phyloP scores from a whole-genome alignment of 2,888 invertebrate genomes.

The Polyommatus icarus region DNA sequence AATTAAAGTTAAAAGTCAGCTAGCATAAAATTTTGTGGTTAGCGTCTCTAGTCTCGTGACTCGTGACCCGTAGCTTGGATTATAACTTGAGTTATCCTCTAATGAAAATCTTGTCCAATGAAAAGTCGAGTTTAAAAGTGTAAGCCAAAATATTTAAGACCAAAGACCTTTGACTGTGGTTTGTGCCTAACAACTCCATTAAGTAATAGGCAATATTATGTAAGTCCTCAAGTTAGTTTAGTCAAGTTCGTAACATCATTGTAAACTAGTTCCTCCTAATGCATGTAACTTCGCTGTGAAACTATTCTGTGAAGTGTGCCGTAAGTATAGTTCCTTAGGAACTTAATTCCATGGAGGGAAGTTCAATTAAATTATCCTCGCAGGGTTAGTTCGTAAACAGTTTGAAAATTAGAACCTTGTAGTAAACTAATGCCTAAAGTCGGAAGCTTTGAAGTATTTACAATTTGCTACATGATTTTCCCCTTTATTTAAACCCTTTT shows the following conservation, averaged over 20 bases:
- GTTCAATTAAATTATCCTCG: conserved; percentile 20
- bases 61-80: no score
- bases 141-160: not conserved
- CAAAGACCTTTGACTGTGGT: not conserved
- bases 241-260: conserved; percentile 9
- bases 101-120: no score
- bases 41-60: no score
- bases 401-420: not conserved
- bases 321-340: conserved; percentile 18
- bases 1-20: no score
- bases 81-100: no score
- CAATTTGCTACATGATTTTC: not conserved
- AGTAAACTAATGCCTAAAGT: not conserved
- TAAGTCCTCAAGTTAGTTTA: not conserved
- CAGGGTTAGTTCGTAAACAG: conserved; percentile 1
- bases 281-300: conserved; percentile 22
- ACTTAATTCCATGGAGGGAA: not conserved
- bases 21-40: no score
- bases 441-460: not conserved
- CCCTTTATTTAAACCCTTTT: no score
- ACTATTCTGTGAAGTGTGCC: conserved; percentile 24
- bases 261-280: not conserved
- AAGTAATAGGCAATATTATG: not conserved
- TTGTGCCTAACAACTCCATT: not conserved
- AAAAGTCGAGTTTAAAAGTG: no score